Evolutionary conservation across 2,888 invertebrate genomes (phyloP).

Genomic region (Octonoba sinensis): DNA sequence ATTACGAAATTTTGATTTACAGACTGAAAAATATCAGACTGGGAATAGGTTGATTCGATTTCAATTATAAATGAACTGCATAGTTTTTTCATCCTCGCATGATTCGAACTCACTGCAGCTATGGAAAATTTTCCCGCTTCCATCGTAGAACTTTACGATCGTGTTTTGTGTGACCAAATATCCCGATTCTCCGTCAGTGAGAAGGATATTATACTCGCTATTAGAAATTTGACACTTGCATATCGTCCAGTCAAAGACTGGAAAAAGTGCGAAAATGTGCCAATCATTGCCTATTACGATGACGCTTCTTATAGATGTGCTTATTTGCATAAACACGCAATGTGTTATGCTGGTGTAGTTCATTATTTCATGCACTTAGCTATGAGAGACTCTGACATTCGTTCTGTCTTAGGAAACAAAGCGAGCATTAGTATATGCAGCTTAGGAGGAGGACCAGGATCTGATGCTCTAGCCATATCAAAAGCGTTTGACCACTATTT

Average conservation of each 20-base stretch:
- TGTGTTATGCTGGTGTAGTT: constrained; percentile 15
- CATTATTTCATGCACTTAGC: not conserved
- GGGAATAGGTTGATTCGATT: no score
- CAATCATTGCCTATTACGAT: constrained; percentile 7
- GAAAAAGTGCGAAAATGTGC: not conserved
- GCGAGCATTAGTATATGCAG: constrained; percentile 19
- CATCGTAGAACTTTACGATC: not conserved
- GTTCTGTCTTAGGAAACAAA: not conserved
- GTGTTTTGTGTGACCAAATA: constrained; percentile 3
- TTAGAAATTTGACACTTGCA: constrained; percentile 11
- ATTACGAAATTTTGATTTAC: no score
- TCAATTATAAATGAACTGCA: no score
- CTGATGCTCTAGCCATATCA: constrained; percentile 12
- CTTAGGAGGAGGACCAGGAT: constrained; percentile 39
- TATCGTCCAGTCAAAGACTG: constrained; percentile 15
- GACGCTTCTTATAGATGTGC: constrained; percentile 27
- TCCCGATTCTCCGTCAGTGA: not conserved
- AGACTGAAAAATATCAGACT: no score
- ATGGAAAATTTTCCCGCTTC: no score
- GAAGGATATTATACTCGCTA: not conserved
- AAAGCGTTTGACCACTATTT: not conserved
- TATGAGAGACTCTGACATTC: not conserved
- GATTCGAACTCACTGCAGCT: no score
- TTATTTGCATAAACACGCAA: constrained; percentile 32
- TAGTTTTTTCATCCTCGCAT: no score